Percentiles rank a stretch among this genome's conserved stretches.
Conservation (phyloP, 1,140 invertebrate genomes). For the Anastrepha obliqua region DNA sequence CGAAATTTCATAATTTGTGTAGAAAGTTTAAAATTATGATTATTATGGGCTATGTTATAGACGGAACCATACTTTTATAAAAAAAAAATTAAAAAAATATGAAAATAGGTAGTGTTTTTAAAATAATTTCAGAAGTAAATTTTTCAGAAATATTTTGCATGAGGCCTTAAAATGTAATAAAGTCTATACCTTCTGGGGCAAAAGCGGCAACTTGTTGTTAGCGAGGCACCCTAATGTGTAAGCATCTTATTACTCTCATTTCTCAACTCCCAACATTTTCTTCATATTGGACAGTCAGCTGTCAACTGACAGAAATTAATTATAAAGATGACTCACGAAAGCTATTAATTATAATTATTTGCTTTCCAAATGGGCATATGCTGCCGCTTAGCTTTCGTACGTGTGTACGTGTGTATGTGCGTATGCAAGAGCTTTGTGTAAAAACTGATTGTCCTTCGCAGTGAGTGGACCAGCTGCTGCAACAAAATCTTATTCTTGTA, state of each 20-base stretch:
- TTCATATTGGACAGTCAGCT: constrained; percentile 24
- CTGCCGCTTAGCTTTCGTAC: not conserved
- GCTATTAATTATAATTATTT: constrained; percentile 50
- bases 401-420: not conserved
- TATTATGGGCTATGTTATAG: too few species aligned
- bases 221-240: too few species aligned
- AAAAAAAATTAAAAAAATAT: too few species aligned
- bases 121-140: too few species aligned
- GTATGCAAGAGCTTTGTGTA: not conserved
- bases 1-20: too few species aligned
- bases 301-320: constrained; percentile 47
- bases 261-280: not conserved
- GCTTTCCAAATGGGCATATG: constrained; percentile 32
- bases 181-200: too few species aligned
- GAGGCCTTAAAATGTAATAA: too few species aligned
- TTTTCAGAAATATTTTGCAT: too few species aligned
- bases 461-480: constrained; percentile 34
- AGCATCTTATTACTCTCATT: not conserved
- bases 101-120: too few species aligned
- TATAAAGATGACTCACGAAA: constrained; percentile 36
- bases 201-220: too few species aligned
- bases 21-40: too few species aligned
- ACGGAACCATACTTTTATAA: too few species aligned
- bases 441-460: constrained; percentile 39
- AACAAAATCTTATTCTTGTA: constrained; percentile 28